Evolutionary conservation across 2,797 vertebrate species (phyloP).

Genomic region (Pteronotus mesoamericanus): DNA sequence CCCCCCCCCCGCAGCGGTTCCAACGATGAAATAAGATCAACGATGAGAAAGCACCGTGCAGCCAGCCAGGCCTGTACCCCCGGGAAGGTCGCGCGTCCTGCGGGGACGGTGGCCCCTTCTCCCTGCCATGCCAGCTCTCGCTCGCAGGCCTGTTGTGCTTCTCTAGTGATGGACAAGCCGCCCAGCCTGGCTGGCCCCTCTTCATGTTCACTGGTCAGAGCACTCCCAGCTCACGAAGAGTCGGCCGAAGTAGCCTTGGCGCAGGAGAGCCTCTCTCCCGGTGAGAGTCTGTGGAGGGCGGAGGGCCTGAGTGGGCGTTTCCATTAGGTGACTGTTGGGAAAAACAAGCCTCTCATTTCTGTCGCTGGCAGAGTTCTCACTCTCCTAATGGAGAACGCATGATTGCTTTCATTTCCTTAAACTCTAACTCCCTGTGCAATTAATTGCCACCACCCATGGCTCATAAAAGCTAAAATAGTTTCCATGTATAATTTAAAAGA

Average conservation of each 20-base stretch:
- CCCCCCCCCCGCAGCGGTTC: background rate
- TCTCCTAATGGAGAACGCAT: background rate
- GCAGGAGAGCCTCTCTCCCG: background rate
- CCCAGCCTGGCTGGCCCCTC: accelerated
- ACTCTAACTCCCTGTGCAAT: background rate
- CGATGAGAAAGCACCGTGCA: background rate
- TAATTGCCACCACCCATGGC: background rate
- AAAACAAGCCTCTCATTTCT: background rate
- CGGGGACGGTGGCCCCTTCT: no score
- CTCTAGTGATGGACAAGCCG: accelerated
- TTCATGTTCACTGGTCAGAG: background rate
- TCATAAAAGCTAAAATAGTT: background rate
- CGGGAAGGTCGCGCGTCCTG: accelerated
- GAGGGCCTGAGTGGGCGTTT: background rate
- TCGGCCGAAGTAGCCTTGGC: background rate
- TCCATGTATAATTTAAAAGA: background rate
- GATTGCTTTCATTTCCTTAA: background rate
- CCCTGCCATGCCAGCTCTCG: accelerated
- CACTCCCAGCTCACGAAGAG: background rate
- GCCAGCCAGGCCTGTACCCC: background rate
- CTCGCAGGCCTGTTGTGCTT: accelerated
- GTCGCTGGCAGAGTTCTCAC: background rate
- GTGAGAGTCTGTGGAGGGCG: background rate
- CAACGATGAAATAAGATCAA: background rate
- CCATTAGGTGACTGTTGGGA: background rate